Evolutionary conservation across 2,888 invertebrate genomes (phyloP).

Genomic region (Netelia fuscicornis): DNA sequence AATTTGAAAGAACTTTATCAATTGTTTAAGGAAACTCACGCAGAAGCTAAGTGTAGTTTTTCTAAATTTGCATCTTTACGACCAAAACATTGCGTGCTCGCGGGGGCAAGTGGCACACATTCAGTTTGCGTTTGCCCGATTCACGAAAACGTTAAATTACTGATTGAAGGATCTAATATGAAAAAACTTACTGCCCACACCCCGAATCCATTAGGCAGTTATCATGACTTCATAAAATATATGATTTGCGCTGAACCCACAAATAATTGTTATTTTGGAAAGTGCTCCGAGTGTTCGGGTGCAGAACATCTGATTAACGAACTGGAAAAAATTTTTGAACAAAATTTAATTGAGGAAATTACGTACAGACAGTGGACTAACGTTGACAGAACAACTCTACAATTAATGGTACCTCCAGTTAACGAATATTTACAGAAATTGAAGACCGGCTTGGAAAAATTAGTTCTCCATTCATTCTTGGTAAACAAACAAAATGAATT

Average conservation of each 20-base stretch:
- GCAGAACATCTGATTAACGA: not conserved
- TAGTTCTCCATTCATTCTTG: no score
- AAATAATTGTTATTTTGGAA: constrained; percentile 13
- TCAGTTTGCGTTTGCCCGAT: constrained; percentile 51
- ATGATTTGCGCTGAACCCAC: constrained; percentile 21
- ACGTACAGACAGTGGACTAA: not conserved
- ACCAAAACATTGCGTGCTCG: constrained; percentile 45
- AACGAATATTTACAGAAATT: no score
- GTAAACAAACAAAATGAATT: no score
- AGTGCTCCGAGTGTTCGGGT: constrained; percentile 22
- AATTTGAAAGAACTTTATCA: constrained; percentile 53
- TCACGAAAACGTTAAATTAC: constrained; percentile 57
- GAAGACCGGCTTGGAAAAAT: no score
- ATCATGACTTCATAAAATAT: constrained; percentile 35
- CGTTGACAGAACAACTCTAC: not conserved
- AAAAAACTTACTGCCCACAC: constrained; percentile 5
- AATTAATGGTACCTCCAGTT: no score
- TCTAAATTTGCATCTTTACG: constrained; percentile 43
- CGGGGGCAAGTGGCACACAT: constrained; percentile 53
- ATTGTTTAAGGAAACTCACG: constrained; percentile 21
- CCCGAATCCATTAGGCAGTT: not conserved
- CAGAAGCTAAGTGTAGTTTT: constrained; percentile 40
- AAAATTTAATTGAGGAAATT: constrained; percentile 17
- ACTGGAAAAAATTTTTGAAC: constrained; percentile 11
- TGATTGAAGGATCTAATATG: constrained; percentile 30